These are phyloP conservation scores for Phthorimaea operculella DNA, from an alignment of 1,140 invertebrate species.

Conservation along the genomic window DNA sequence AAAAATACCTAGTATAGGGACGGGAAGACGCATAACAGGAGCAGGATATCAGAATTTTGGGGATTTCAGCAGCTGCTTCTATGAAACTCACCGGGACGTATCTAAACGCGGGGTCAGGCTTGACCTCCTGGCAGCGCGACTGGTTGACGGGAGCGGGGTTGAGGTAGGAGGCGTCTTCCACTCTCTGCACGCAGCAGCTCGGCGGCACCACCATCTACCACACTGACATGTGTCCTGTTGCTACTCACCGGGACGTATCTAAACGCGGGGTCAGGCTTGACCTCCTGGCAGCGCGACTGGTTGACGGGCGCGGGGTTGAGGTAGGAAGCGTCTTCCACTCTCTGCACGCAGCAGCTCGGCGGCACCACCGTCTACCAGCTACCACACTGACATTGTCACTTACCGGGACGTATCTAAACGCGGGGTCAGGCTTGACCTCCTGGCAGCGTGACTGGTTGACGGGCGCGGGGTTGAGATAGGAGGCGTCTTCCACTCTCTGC, in stretches of 20 bases:
- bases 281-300: constrained; percentile 76
- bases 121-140: constrained; percentile 76
- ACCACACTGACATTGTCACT: constrained; percentile 86
- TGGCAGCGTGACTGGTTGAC: constrained; percentile 78
- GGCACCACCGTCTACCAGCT: constrained; percentile 79
- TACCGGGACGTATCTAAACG: constrained; percentile 71
- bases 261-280: constrained; percentile 70
- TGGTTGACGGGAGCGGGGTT: constrained; percentile 81
- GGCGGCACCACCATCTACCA: constrained; percentile 79
- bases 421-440: constrained; percentile 70
- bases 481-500: constrained; percentile 69
- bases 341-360: constrained; percentile 80
- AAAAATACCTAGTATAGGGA: no score
- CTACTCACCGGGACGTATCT: constrained; percentile 70
- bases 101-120: constrained; percentile 69
- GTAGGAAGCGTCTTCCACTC: constrained; percentile 70
- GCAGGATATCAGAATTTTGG: no score
- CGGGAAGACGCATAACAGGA: no score
- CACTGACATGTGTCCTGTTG: no score
- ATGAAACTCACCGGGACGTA: constrained; percentile 66
- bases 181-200: constrained; percentile 79
- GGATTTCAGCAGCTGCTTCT: no score
- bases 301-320: constrained; percentile 82
- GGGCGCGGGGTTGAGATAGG: constrained; percentile 82
- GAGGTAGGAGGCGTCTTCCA: constrained; percentile 72